Evolutionary conservation across 2,888 invertebrate species (phyloP).

Genomic region (Lysandra bellargus): DNA sequence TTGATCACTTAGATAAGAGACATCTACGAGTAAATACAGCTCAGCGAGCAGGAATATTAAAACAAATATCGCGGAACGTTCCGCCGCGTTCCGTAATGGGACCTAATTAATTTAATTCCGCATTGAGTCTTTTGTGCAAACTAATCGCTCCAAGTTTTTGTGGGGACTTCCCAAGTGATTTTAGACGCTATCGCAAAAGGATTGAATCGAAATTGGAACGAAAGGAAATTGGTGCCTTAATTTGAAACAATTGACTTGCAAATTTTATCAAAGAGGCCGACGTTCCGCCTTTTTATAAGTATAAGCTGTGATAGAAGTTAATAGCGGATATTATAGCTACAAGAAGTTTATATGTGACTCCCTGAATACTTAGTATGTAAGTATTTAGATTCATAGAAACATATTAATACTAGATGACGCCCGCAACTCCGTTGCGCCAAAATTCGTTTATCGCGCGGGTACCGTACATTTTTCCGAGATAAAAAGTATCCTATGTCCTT

Average conservation of each 20-base stretch:
- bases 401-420: too few species aligned
- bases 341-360: neutral
- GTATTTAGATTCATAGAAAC: too few species aligned
- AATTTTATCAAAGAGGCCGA: slow-evolving; percentile 19
- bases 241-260: slow-evolving; percentile 29
- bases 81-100: neutral
- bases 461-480: too few species aligned
- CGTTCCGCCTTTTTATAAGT: neutral
- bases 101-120: slow-evolving; percentile 24
- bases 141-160: slow-evolving; percentile 5
- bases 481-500: too few species aligned
- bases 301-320: slow-evolving; percentile 2
- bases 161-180: neutral
- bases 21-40: neutral
- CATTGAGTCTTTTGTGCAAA: slow-evolving; percentile 18
- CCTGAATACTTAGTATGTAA: too few species aligned
- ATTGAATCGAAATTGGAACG: neutral
- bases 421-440: too few species aligned
- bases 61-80: neutral
- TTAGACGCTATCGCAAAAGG: neutral
- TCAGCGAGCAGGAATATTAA: neutral
- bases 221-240: neutral
- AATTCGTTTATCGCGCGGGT: too few species aligned
- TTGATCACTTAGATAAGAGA: neutral
- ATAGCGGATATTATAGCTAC: neutral